phyloP scores from a whole-genome alignment of 2,888 invertebrate genomes.

The Spicauda simplicius region DNA sequence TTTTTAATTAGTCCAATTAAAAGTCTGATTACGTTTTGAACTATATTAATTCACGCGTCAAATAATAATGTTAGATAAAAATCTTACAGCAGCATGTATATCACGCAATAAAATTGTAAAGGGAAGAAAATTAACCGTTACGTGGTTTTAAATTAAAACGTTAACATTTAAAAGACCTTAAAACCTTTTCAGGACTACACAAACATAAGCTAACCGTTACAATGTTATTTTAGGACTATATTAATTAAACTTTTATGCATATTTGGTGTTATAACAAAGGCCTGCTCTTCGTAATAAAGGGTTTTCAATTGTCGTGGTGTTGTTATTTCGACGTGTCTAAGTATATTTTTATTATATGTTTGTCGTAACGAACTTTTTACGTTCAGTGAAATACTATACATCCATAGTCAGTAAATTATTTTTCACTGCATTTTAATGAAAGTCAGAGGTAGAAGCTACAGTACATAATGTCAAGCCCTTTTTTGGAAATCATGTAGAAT shows the following conservation, averaged over 20 bases:
- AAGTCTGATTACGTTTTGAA: too few species aligned
- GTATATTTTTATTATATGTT: neutral
- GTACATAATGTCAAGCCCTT: too few species aligned
- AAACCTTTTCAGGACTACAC: slow-evolving; percentile 54
- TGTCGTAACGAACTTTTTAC: neutral
- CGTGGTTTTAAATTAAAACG: slow-evolving; percentile 43
- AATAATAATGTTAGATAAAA: neutral
- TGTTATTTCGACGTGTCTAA: slow-evolving; percentile 9
- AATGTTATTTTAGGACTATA: slow-evolving; percentile 69
- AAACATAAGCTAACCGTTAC: slow-evolving; percentile 55
- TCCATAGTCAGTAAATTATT: too few species aligned
- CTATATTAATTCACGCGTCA: neutral
- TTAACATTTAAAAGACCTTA: slow-evolving; percentile 46
- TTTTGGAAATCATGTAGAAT: too few species aligned
- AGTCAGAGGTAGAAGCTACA: too few species aligned
- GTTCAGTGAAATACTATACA: too few species aligned
- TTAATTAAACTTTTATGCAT: slow-evolving; percentile 65
- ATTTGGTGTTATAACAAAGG: slow-evolving; percentile 37
- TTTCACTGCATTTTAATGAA: too few species aligned
- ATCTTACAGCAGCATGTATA: slow-evolving; percentile 1
- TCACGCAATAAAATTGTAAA: neutral
- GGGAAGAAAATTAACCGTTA: slow-evolving; percentile 12
- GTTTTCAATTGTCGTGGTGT: slow-evolving; percentile 20
- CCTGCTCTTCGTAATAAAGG: slow-evolving; percentile 11
- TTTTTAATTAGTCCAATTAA: too few species aligned